These are phyloP conservation scores for Plebejus melissa DNA, from an alignment of 2,888 invertebrate genomes.

Conservation along the genomic window DNA sequence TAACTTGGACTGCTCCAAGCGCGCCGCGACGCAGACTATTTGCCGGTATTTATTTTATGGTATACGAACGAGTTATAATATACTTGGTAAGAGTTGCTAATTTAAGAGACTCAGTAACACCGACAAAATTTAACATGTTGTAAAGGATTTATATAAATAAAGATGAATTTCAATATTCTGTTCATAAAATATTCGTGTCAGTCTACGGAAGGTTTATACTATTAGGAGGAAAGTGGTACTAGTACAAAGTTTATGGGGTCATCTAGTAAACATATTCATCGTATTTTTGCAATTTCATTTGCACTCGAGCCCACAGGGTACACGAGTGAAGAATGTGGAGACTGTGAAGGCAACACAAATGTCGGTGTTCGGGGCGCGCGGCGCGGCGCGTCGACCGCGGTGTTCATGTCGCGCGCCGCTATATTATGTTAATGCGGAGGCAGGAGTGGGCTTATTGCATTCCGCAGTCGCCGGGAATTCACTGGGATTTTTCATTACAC, in stretches of 20 bases:
- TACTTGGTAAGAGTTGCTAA: background rate
- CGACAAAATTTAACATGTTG: background rate
- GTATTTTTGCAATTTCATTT: background rate
- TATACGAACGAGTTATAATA: background rate
- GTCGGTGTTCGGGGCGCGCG: background rate
- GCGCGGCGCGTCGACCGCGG: background rate
- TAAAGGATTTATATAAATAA: too few relatives aligned
- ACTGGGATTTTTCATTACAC: background rate
- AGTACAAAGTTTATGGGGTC: too few relatives aligned
- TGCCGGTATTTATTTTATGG: background rate
- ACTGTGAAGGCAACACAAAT: background rate
- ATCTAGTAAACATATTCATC: background rate
- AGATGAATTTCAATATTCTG: too few relatives aligned
- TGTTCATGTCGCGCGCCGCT: background rate
- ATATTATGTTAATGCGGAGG: background rate
- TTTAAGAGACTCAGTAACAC: background rate
- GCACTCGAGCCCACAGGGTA: background rate
- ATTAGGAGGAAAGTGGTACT: too few relatives aligned
- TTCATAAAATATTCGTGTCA: too few relatives aligned
- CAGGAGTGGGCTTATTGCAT: background rate
- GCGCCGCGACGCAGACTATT: background rate
- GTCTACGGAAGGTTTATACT: too few relatives aligned
- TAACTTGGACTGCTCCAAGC: background rate
- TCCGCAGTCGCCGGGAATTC: background rate
- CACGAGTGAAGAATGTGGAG: background rate